Conservation (phyloP, 2,113 vertebrate genomes). For the Rostratula benghalensis region DNA sequence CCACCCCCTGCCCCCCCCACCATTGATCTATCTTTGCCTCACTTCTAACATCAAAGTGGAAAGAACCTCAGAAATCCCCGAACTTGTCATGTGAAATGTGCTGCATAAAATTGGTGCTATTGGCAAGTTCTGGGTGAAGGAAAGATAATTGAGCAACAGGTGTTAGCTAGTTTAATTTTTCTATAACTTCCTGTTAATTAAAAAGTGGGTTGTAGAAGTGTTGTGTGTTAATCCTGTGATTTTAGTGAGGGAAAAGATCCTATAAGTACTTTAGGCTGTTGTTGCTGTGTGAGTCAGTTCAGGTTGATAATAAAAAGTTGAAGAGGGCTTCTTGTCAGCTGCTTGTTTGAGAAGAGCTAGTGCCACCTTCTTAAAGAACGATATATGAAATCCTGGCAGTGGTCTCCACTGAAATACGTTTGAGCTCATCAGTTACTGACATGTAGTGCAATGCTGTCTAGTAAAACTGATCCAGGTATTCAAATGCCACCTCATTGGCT, state of each 20-base stretch:
- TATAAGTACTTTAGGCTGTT: neutral
- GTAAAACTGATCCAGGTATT: neutral
- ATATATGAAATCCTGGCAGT: neutral
- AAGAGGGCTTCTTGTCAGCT: neutral
- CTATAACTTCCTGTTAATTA: neutral
- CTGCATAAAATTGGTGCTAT: neutral
- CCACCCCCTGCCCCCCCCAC: neutral
- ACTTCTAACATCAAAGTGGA: conserved; percentile 11
- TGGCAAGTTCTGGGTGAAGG: neutral
- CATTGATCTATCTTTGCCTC: neutral
- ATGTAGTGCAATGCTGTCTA: neutral
- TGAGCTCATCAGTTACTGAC: neutral
- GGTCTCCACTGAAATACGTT: neutral
- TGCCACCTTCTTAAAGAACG: neutral
- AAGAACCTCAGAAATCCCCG: neutral
- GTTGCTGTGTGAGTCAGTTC: neutral
- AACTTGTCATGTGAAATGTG: neutral
- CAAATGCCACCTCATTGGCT: neutral
- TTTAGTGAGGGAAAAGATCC: neutral
- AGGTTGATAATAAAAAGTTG: neutral
- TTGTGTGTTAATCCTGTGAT: neutral
- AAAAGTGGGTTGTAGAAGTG: neutral
- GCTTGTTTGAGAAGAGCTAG: neutral
- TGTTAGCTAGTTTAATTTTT: neutral
- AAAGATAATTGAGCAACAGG: neutral